Base-by-base conservation (phyloP, 2,113 vertebrate species). In the Oxyruncus cristatus region DNA sequence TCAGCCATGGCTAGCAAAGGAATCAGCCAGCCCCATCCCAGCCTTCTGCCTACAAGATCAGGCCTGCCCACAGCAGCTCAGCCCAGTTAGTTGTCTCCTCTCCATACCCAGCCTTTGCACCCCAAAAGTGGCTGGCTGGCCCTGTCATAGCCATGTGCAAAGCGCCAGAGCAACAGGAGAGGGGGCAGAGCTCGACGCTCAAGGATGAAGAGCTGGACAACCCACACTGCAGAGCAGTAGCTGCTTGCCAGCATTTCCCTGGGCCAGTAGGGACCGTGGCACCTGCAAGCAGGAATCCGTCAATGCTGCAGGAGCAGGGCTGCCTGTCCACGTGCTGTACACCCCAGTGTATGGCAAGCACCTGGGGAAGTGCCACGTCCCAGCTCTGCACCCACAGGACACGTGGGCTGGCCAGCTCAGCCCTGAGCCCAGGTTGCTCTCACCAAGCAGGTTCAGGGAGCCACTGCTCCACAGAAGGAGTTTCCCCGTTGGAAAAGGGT, bases 291-390 rank as follows among this genome's bases (percentile, higher is more conserved):
- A 80, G 62, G 41, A 71, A 65, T 1, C 2, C 1, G 0, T 9
- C 20, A 26, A n/a, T 39, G n/a, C 55, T 46, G 73, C 26, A 26
- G 30, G 7, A 65, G 6, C 15, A 41, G 37, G 42, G 44, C 23
- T 85, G 58, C 55, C 13, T n/a, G 26, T 20, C n/a, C 44, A 20
- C 30, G 42, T 14, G 3, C n/a, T 11, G 30, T 10, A 27, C 21
- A 10, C 15, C 11, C 28, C 22, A 28, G 32, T 20, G 33, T 1
- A 0, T 18, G 55, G 56, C 3, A 1, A 71, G 50, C 21, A 42
- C 39, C 26, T 14, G 3, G 39, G 39, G 9, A 4, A 14, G 11
- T 44, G 35, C 56, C 15, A 41, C 10, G 9, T 4, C 30, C 26
- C 53, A 13, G 49, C 30, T 65, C 49, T 52, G 56, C 37, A 37